Evolutionary conservation across 1,140 invertebrate species (phyloP), one percentile per base, ranked within the genome.

Genomic region (Palaemon carinicauda): DNA sequence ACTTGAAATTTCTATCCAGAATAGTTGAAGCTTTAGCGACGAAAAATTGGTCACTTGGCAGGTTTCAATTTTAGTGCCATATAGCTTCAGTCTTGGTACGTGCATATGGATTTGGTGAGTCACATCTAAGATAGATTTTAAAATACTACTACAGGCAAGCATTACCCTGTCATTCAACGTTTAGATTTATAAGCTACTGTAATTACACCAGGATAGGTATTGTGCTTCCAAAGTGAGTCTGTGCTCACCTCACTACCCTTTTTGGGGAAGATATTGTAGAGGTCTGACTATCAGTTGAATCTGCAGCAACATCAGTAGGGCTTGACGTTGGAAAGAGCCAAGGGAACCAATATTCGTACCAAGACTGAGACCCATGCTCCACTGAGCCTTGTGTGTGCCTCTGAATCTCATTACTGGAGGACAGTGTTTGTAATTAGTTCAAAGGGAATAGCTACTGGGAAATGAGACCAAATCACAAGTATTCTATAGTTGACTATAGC

Each of bases 241-340:
- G 21, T 52, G 75, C 84, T 86, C 84, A 86, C 84, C 84, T 86
- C 84, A 86, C 54, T 41, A 73, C 77, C 74, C 84, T 80, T 75
- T 53, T 86, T 29, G 52, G 65, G 60, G 84, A 74, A 51, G 56
- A 53, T 78, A 79, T 21, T 5, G 60, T 27, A 80, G 65, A 24
- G 3, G 21, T 73, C 60, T 86, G 54, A 65, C 56, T 79, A 73
- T 69, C 31, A 79, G 84, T 89, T 87, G 85, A 27, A 51, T 82
- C 88, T 92, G 93, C 93, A 93, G 96, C 95, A 92, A 91, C 86
- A 93, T 91, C 87, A 93, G 92, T 87, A 94, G 93, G 88, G 93
- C 92, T 90, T 9, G 88, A 85, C 94, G 94, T 79, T 81, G 87
- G 69, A 88, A 87, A 86, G 82, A 87, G 27, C 80, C 85, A 87